Conservation (phyloP, 2,113 vertebrate species). For the Nerophis lumbriciformis region DNA sequence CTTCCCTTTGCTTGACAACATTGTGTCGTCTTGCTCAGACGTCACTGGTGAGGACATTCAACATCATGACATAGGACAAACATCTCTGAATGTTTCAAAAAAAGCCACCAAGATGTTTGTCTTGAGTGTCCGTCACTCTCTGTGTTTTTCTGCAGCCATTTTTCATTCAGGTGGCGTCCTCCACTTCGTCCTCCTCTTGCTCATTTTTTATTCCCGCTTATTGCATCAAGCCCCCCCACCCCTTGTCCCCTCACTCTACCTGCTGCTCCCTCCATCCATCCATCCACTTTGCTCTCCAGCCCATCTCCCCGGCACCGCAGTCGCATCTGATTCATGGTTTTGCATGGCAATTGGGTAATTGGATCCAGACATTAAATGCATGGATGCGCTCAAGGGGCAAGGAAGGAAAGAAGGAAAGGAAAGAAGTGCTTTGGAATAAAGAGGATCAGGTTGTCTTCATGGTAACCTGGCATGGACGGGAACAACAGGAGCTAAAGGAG, state of each 20-base stretch:
- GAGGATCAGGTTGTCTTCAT: not conserved
- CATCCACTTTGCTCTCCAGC: slow-evolving; percentile 2
- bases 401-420: not conserved
- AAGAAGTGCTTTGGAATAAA: not conserved
- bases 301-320: not conserved
- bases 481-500: too few relatives aligned
- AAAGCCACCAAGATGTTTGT: not conserved
- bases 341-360: slow-evolving; percentile 5
- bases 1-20: too few relatives aligned
- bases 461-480: too few relatives aligned
- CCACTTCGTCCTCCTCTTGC: not conserved
- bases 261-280: not conserved
- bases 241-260: not conserved
- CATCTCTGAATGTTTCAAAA: too few relatives aligned
- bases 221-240: slow-evolving; percentile 3
- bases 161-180: not conserved
- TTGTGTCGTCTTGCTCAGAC: too few relatives aligned
- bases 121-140: not conserved
- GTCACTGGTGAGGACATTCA: too few relatives aligned
- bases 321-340: slow-evolving; percentile 1
- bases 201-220: slow-evolving; percentile 9
- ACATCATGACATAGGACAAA: too few relatives aligned
- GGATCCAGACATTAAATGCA: not conserved
- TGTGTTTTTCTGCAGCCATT: not conserved
- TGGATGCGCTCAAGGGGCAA: slow-evolving; percentile 9